Percentiles rank a stretch among this genome's conserved stretches.
Evolutionary conservation across 2,797 vertebrate species (phyloP).

Genomic region (Gambelia wislizenii): DNA sequence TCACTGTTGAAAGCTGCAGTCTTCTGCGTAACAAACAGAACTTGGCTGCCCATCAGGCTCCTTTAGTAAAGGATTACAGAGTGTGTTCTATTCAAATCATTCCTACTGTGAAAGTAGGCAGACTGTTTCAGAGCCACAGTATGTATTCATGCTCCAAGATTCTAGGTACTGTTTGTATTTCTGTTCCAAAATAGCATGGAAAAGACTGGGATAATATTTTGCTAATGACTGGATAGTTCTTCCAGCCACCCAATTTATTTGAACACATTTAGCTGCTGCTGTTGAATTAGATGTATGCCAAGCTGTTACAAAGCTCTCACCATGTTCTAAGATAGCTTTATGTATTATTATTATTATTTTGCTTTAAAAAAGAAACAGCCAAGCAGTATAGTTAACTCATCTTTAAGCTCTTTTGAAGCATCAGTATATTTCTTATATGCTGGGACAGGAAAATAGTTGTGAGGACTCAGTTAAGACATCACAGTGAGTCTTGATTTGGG

Average conservation of each 20-base stretch:
- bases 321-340: not conserved
- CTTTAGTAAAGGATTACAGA: constrained; percentile 47
- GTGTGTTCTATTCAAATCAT: constrained; percentile 45
- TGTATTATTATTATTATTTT: not conserved
- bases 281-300: constrained; percentile 36
- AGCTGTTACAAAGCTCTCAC: constrained; percentile 44
- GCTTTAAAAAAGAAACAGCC: not conserved
- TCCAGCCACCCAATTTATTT: constrained; percentile 26
- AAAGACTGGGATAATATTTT: constrained; percentile 37
- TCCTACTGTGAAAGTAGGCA: constrained; percentile 38
- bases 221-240: constrained; percentile 18
- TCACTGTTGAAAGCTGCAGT: constrained; percentile 38
- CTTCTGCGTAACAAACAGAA: constrained; percentile 42
- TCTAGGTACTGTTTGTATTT: constrained; percentile 19
- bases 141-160: constrained; percentile 9
- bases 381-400: not conserved
- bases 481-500: not conserved
- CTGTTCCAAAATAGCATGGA: constrained; percentile 43
- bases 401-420: not conserved
- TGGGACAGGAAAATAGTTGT: not conserved
- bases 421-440: not conserved
- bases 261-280: not conserved
- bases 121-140: constrained; percentile 1
- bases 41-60: constrained; percentile 52
- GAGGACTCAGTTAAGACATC: too few relatives aligned